A percentile compares a stretch with the other conserved stretches of the same genome.
phyloP scores from a whole-genome alignment of 2,113 vertebrate species.

The Callionymus lyra region DNA sequence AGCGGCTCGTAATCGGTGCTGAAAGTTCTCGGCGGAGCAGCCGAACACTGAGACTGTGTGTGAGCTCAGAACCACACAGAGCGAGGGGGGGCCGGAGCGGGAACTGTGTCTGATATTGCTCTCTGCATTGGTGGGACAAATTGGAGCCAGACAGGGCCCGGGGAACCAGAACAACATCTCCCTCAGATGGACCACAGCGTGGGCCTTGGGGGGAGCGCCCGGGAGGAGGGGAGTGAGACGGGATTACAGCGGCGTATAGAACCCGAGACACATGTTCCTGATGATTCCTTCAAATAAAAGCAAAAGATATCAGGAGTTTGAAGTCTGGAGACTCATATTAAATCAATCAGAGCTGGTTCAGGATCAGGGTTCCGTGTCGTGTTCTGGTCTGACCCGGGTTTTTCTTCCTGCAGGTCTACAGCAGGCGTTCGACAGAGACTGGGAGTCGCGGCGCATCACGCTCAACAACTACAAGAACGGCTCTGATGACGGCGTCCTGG shows the following conservation, averaged over 20 bases:
- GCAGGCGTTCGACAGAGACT: slow-evolving; percentile 90
- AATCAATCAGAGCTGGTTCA: slow-evolving; percentile 38
- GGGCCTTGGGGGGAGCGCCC: slow-evolving; percentile 40
- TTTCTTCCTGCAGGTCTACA: slow-evolving; percentile 77
- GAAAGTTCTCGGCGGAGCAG: no score
- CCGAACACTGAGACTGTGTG: slow-evolving; percentile 11
- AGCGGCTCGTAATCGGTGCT: no score
- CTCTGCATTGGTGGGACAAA: slow-evolving; percentile 66
- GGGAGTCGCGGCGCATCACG: slow-evolving; percentile 86
- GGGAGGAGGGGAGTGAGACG: slow-evolving; percentile 37
- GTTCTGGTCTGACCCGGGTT: slow-evolving; percentile 24
- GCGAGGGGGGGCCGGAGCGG: slow-evolving; percentile 33
- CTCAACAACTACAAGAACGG: slow-evolving; percentile 84
- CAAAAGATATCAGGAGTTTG: slow-evolving; percentile 44
- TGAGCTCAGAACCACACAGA: slow-evolving; percentile 45
- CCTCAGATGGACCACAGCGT: slow-evolving; percentile 61
- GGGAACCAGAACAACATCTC: slow-evolving; percentile 65
- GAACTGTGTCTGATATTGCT: slow-evolving; percentile 61
- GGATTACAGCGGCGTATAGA: slow-evolving; percentile 39
- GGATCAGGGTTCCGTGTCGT: slow-evolving; percentile 23
- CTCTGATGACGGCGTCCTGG: slow-evolving; percentile 87
- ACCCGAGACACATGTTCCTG: slow-evolving; percentile 48
- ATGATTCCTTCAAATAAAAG: slow-evolving; percentile 45
- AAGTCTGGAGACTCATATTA: slow-evolving; percentile 44
- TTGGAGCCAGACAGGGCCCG: slow-evolving; percentile 70